These are phyloP conservation scores for Euplagia quadripunctaria DNA, from an alignment of 2,888 invertebrate species.

Conservation along the genomic window DNA sequence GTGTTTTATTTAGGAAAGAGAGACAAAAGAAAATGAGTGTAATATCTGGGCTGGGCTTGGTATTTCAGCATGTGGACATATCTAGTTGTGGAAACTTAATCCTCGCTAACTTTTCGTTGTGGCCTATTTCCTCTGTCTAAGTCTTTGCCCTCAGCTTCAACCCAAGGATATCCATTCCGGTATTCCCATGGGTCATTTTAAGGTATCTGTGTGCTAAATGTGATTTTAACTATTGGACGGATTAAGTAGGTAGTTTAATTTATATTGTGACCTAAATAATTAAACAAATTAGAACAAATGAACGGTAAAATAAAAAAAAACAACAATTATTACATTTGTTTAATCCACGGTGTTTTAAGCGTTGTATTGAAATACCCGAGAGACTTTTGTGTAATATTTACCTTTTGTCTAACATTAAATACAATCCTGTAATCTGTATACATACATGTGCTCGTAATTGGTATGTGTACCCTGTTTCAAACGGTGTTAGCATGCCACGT, in stretches of 20 bases:
- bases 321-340: background rate
- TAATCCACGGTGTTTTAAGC: background rate
- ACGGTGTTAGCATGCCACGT: conserved; percentile 14
- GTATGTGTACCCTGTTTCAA: conserved; percentile 13
- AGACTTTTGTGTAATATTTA: conserved; percentile 4
- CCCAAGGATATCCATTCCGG: too few relatives aligned
- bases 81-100: too few relatives aligned
- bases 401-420: conserved; percentile 17
- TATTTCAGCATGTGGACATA: too few relatives aligned
- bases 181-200: background rate
- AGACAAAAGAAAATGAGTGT: too few relatives aligned
- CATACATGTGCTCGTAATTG: conserved; percentile 16
- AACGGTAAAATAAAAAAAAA: background rate
- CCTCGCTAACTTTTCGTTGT: too few relatives aligned
- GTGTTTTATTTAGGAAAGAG: too few relatives aligned
- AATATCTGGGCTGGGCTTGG: too few relatives aligned
- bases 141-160: too few relatives aligned
- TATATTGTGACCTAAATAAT: background rate
- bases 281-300: background rate
- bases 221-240: background rate
- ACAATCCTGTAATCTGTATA: conserved; percentile 14
- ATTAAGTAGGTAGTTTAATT: background rate
- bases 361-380: conserved; percentile 5
- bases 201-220: background rate
- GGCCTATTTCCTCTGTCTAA: too few relatives aligned